Conservation (phyloP, 2,888 invertebrate genomes). For the Volucella inflata region DNA sequence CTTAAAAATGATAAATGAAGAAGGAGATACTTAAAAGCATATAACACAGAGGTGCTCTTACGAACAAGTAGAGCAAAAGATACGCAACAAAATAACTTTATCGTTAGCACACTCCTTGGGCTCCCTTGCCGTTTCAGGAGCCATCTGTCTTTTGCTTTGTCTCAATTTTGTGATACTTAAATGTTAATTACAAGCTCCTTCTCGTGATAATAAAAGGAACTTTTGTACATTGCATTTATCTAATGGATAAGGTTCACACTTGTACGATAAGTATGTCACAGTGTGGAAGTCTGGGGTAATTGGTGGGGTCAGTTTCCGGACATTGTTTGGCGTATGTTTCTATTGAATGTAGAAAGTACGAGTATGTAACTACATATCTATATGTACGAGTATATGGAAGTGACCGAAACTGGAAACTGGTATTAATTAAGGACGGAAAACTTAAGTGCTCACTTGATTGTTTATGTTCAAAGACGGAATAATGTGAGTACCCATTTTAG, state of each 20-base stretch:
- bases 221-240: constrained; percentile 34
- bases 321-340: no score
- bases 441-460: no score
- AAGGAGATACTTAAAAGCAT: background rate
- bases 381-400: no score
- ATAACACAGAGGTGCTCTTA: background rate
- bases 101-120: constrained; percentile 6
- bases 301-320: no score
- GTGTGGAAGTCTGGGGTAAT: no score
- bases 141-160: constrained; percentile 42
- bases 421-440: no score
- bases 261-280: no score
- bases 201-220: constrained; percentile 18
- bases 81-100: constrained; percentile 15
- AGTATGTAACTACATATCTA: no score
- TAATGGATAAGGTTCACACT: background rate
- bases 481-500: no score
- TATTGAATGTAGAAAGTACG: no score
- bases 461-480: no score
- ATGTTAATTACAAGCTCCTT: constrained; percentile 43
- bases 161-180: constrained; percentile 45
- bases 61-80: background rate
- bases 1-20: constrained; percentile 40
- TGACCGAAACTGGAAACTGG: no score
- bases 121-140: background rate